Evolutionary conservation across 2,888 invertebrate species (phyloP).

Genomic region (Peribatodes rhomboidaria): DNA sequence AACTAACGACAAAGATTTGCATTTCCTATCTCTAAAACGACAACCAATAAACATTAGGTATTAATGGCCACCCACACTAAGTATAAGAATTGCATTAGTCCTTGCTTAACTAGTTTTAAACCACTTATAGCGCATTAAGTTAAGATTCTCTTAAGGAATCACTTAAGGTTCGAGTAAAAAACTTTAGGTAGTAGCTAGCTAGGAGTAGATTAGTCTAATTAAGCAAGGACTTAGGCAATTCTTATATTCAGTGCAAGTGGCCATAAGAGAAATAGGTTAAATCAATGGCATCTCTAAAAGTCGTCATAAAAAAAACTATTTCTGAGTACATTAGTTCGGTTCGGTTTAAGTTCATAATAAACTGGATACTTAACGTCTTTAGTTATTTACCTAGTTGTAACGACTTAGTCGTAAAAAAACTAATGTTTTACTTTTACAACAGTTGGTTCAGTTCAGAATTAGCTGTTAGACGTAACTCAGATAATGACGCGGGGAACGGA

Average conservation of each 20-base stretch:
- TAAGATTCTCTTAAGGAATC: too few relatives aligned
- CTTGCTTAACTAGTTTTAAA: too few relatives aligned
- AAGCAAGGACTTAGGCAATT: too few relatives aligned
- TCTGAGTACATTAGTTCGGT: conserved; percentile 55
- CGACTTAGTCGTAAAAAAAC: conserved; percentile 52
- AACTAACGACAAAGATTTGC: conserved; percentile 26
- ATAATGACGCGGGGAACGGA: conserved; percentile 39
- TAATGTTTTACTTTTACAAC: conserved; percentile 45
- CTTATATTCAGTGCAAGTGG: too few relatives aligned
- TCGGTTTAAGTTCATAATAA: conserved; percentile 36
- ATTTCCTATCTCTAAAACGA: conserved; percentile 9
- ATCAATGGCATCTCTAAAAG: conserved; percentile 48
- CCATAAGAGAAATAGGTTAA: conserved; percentile 37
- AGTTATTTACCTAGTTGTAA: conserved; percentile 40
- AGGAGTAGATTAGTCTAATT: too few relatives aligned
- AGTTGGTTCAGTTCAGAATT: conserved; percentile 46
- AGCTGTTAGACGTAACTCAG: conserved; percentile 40
- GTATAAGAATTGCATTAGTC: too few relatives aligned
- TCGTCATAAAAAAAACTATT: conserved; percentile 70
- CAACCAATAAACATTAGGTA: conserved; percentile 1
- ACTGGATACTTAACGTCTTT: conserved; percentile 38
- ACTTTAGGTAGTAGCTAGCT: too few relatives aligned
- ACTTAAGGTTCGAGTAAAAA: too few relatives aligned
- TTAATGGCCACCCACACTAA: too few relatives aligned
- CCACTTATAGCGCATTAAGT: conserved; percentile 15